Conservation (phyloP, 2,113 vertebrate genomes). For the Semicossyphus pulcher region DNA sequence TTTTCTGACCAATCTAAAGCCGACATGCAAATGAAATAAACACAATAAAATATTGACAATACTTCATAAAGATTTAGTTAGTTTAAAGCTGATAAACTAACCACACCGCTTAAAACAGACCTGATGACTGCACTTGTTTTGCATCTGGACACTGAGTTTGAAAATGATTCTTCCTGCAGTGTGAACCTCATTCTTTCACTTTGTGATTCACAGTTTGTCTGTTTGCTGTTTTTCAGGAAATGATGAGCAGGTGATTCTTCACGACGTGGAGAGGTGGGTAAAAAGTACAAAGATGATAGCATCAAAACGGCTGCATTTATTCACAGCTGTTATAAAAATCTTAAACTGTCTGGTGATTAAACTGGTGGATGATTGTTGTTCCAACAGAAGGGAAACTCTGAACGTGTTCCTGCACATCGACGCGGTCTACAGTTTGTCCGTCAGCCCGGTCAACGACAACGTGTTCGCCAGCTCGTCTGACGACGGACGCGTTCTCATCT, state of each 20-base stretch:
- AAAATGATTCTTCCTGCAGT: background rate
- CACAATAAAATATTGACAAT: too few species aligned
- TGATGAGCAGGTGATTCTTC: constrained; percentile 98
- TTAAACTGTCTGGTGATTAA: too few species aligned
- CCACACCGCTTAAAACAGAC: too few species aligned
- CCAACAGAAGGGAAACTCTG: constrained; percentile 91
- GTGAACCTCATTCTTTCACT: background rate
- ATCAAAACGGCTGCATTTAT: background rate
- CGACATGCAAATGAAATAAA: too few species aligned
- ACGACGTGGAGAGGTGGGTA: constrained; percentile 95
- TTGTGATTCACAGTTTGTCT: background rate
- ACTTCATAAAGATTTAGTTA: too few species aligned
- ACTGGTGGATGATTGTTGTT: background rate
- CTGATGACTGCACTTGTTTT: too few species aligned
- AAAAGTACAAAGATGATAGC: too few species aligned
- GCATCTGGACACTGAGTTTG: background rate
- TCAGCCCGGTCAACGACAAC: constrained; percentile 98
- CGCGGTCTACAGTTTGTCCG: constrained; percentile 97
- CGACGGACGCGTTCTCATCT: constrained; percentile 97
- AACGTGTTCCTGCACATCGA: constrained; percentile 98
- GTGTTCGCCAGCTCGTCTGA: constrained; percentile 99
- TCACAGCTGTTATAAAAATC: too few species aligned
- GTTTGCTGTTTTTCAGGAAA: constrained; percentile 86
- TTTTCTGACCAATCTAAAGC: background rate
- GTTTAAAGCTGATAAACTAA: too few species aligned